Percentiles rank a stretch among this genome's conserved stretches.
Conservation (phyloP, 2,113 vertebrate genomes). For the Phodopus roborovskii region DNA sequence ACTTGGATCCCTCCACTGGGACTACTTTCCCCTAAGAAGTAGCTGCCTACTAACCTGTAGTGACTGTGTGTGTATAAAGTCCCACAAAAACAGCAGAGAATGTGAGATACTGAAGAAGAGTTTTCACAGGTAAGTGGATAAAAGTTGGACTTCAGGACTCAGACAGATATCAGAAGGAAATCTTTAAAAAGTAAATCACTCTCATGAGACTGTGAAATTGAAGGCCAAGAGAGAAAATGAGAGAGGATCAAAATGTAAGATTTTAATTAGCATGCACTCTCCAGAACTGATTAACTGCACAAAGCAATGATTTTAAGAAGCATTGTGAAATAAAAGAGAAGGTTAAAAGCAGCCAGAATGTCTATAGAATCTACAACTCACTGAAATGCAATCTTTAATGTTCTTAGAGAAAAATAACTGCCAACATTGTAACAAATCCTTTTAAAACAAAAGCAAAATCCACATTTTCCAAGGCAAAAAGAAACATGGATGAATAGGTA, state of each 20-base stretch:
- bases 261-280: neutral
- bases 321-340: neutral
- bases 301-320: neutral
- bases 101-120: neutral
- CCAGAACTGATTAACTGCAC: neutral
- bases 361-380: neutral
- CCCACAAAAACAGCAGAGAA: neutral
- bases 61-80: neutral
- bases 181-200: neutral
- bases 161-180: neutral
- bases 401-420: neutral
- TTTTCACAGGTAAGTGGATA: slow-evolving; percentile 14
- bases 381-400: neutral
- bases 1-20: neutral
- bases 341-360: neutral
- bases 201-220: neutral
- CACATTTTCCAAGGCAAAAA: neutral
- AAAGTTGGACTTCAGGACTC: slow-evolving; percentile 13
- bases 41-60: neutral
- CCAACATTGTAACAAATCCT: neutral
- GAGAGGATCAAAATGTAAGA: slow-evolving; percentile 21
- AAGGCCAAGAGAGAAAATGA: neutral
- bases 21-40: neutral
- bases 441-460: slow-evolving; percentile 2
- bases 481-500: neutral